Evolutionary conservation across 2,888 invertebrate genomes (phyloP), one percentile per base, ranked within the genome.

Genomic region (Metalampra italica): DNA sequence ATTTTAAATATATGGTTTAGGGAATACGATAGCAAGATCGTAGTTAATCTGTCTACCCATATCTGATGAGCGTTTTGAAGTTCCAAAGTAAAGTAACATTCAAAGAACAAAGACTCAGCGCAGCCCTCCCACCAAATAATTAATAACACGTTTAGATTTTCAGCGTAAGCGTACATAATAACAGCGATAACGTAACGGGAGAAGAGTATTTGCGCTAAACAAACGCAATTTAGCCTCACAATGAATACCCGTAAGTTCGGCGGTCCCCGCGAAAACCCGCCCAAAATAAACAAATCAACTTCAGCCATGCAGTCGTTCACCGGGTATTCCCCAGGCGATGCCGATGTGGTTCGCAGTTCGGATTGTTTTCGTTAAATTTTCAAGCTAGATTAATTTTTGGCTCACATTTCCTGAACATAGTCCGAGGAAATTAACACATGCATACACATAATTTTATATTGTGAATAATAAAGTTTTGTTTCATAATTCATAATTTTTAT

Each of bases 161-260:
- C 43, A 32, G 43, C 22, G 43, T 43, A 12, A 29, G 43, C 22
- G 43, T 43, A 12, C 43, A 38, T 60, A 57, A 61, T 59, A 59
- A 56, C 53, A 62, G 55, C 52, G 55, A 54, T 56, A 56, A 56
- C 51, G 55, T 52, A 62, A 47, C 48, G 49, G 41, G 43, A 46
- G 40, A 11, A 53, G 59, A 56, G 53, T 72, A 67, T 76, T 76
- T 78, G 66, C 70, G 57, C 55, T 62, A 57, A 64, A 75, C 77
- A 78, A 78, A 83, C 70, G 65, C 69, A 77, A 82, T 82, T 82
- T 80, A 71, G 70, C 72, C 61, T 62, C 64, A 77, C 82, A 82
- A 74, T 78, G 70, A 70, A 74, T 78, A 69, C 70, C 68, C 59
- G 64, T 66, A 66, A 76, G 71, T 74, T 72, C 56, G 61, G 59